These are phyloP conservation scores for Sinosuthora webbiana DNA, from an alignment of 2,113 vertebrate species.

Conservation along the genomic window DNA sequence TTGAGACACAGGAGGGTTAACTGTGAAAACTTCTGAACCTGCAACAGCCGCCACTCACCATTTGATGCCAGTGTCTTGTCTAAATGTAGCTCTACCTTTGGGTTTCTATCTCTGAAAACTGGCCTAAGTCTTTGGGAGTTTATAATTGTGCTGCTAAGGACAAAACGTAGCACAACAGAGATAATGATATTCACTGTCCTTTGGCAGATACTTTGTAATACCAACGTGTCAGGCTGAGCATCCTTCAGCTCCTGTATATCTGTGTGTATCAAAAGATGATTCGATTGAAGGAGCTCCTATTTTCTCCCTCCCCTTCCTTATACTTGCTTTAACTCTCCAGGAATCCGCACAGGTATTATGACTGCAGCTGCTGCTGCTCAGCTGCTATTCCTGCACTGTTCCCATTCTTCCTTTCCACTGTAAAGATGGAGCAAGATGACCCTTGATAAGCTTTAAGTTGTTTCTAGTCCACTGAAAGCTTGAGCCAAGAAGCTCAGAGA, in stretches of 20 bases:
- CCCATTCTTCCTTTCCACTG: neutral
- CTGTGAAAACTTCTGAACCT: neutral
- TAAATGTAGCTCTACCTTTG: neutral
- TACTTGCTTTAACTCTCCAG: neutral
- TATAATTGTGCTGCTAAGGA: neutral
- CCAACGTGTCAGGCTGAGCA: neutral
- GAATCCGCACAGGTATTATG: neutral
- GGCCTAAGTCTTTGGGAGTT: neutral
- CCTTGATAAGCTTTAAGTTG: neutral
- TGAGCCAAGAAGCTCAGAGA: neutral
- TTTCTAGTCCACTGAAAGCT: neutral
- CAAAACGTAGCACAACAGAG: neutral
- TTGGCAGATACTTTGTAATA: neutral
- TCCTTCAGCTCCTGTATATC: neutral
- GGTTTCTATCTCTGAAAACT: neutral
- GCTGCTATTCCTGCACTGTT: neutral
- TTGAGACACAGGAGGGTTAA: rapidly evolving
- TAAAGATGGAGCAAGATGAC: neutral
- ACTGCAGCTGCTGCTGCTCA: neutral
- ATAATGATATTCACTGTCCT: neutral
- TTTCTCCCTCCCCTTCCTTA: neutral
- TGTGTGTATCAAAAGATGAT: neutral
- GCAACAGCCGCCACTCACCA: neutral
- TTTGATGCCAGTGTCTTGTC: neutral
- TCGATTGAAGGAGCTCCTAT: neutral